phyloP scores from a whole-genome alignment of 2,113 vertebrate genomes.

The Petroica traversi region DNA sequence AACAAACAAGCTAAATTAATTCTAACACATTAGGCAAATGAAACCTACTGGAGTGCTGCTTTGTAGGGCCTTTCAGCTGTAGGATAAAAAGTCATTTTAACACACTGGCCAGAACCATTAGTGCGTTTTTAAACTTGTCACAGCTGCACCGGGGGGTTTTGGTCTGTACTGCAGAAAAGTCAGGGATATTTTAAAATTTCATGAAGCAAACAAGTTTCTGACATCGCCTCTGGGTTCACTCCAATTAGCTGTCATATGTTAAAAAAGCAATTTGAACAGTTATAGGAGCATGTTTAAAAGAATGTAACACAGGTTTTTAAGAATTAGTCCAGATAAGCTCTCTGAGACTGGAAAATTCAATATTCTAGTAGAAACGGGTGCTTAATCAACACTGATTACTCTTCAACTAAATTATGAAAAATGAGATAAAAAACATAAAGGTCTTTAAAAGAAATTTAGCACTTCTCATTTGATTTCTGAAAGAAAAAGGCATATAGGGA shows the following conservation, averaged over 20 bases:
- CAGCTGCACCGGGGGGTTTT: neutral
- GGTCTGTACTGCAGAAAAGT: neutral
- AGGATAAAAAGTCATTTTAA: neutral
- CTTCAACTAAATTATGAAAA: neutral
- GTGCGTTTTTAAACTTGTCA: neutral
- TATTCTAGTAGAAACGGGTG: neutral
- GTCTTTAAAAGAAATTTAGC: neutral
- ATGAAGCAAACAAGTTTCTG: neutral
- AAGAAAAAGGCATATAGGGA: neutral
- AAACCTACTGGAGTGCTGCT: neutral
- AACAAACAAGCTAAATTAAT: slow-evolving; percentile 5
- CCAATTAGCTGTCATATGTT: neutral
- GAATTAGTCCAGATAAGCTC: neutral
- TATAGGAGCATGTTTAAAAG: neutral
- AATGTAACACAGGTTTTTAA: neutral
- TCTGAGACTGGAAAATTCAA: neutral
- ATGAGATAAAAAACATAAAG: neutral
- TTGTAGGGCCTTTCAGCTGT: neutral
- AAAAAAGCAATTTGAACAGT: neutral
- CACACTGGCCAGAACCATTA: neutral
- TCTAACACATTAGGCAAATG: neutral
- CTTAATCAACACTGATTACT: neutral
- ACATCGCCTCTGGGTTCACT: neutral
- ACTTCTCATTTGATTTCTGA: neutral
- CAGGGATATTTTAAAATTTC: neutral